Percentiles rank a stretch among this genome's conserved stretches.
Evolutionary conservation across 2,888 invertebrate species (phyloP).

Genomic region (Strigamia crassipes): DNA sequence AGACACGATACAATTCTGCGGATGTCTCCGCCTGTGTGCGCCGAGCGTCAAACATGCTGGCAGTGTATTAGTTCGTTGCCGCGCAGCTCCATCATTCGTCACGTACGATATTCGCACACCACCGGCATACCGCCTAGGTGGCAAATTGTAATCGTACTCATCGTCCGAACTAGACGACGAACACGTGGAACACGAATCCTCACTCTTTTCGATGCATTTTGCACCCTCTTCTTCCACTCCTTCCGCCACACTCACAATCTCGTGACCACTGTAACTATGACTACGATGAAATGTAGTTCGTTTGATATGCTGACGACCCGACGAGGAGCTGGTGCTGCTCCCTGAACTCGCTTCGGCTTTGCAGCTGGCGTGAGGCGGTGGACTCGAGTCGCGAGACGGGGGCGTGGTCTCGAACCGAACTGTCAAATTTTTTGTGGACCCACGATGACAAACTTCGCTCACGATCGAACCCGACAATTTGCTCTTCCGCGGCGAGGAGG

Average conservation of each 20-base stretch:
- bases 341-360: constrained; percentile 44
- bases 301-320: constrained; percentile 3
- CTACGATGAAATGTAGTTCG: constrained; percentile 51
- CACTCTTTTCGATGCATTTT: constrained; percentile 59
- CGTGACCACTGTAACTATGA: constrained; percentile 52
- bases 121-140: constrained; percentile 76
- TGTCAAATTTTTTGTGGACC: constrained; percentile 54
- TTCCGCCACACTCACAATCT: background rate
- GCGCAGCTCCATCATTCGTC: constrained; percentile 75
- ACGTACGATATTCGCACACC: constrained; percentile 91
- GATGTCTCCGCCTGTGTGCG: constrained; percentile 54
- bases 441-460: constrained; percentile 32
- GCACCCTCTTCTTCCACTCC: constrained; percentile 10
- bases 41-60: constrained; percentile 56
- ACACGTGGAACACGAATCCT: constrained; percentile 86
- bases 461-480: background rate
- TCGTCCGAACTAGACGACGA: constrained; percentile 76
- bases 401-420: constrained; percentile 62
- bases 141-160: constrained; percentile 79
- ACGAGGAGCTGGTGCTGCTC: background rate
- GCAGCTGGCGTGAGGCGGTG: constrained; percentile 45
- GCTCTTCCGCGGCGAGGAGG: background rate
- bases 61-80: constrained; percentile 52
- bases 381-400: constrained; percentile 44
- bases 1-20: constrained; percentile 82